Percentiles rank a stretch among this genome's conserved stretches.
These are phyloP conservation scores for Triops cancriformis DNA, from an alignment of 1,140 invertebrate species.

Conservation along the genomic window DNA sequence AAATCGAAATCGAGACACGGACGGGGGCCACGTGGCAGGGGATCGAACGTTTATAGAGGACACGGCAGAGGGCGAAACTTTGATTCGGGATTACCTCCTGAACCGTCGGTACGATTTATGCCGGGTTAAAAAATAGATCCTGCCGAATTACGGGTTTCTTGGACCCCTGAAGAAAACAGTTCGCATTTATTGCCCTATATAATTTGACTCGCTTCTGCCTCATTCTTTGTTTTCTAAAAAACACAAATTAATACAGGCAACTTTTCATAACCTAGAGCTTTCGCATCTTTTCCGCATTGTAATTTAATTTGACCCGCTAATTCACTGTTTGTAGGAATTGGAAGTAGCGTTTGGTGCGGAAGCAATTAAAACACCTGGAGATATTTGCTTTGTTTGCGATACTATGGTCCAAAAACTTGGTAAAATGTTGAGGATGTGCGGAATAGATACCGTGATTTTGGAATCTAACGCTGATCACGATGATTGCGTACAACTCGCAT, in stretches of 20 bases:
- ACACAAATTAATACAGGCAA: too few relatives aligned
- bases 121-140: background rate
- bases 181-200: background rate
- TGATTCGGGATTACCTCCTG: background rate
- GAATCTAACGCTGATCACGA: conserved; percentile 44
- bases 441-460: conserved; percentile 52
- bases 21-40: background rate
- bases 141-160: background rate
- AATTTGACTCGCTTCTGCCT: background rate
- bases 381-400: conserved; percentile 38
- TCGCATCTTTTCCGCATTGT: too few relatives aligned
- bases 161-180: background rate
- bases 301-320: background rate
- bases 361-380: background rate
- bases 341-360: background rate
- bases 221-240: background rate
- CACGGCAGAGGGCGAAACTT: background rate
- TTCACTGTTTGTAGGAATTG: background rate
- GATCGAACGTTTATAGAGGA: background rate
- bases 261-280: too few relatives aligned
- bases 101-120: background rate
- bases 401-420: conserved; percentile 45
- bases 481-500: conserved; percentile 44
- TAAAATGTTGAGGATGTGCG: conserved; percentile 52
- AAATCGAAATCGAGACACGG: background rate